phyloP scores from a whole-genome alignment of 2,113 vertebrate species.

The Agapornis roseicollis region DNA sequence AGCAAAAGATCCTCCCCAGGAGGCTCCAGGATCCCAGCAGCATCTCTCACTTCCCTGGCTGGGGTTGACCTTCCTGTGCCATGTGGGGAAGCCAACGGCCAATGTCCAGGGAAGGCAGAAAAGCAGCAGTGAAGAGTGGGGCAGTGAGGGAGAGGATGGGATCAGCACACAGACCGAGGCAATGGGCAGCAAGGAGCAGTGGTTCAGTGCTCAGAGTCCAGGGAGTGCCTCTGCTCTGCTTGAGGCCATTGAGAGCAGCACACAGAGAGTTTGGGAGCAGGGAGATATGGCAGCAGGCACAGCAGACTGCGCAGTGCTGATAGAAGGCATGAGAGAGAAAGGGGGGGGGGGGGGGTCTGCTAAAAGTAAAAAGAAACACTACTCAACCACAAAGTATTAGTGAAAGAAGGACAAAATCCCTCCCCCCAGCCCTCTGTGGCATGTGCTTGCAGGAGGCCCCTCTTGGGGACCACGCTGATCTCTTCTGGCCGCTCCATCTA shows the following conservation, averaged over 20 bases:
- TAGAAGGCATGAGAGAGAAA: neutral
- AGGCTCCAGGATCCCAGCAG: neutral
- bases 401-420: neutral
- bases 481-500: neutral
- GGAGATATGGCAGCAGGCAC: rapidly evolving
- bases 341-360: neutral
- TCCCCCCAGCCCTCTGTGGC: neutral
- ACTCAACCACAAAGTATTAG: neutral
- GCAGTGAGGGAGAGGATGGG: neutral
- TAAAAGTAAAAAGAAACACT: neutral
- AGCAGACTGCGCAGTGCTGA: neutral
- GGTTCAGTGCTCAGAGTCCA: rapidly evolving
- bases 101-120: neutral
- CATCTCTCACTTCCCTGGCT: neutral
- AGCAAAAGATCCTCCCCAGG: neutral
- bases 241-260: rapidly evolving
- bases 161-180: rapidly evolving
- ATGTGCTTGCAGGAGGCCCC: neutral
- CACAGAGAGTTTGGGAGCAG: neutral
- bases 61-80: rapidly evolving
- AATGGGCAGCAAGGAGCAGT: neutral
- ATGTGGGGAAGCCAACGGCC: neutral
- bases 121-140: neutral
- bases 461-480: neutral
- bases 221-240: neutral